Conservation (phyloP, 2,888 invertebrate species). For the Acronicta alni region DNA sequence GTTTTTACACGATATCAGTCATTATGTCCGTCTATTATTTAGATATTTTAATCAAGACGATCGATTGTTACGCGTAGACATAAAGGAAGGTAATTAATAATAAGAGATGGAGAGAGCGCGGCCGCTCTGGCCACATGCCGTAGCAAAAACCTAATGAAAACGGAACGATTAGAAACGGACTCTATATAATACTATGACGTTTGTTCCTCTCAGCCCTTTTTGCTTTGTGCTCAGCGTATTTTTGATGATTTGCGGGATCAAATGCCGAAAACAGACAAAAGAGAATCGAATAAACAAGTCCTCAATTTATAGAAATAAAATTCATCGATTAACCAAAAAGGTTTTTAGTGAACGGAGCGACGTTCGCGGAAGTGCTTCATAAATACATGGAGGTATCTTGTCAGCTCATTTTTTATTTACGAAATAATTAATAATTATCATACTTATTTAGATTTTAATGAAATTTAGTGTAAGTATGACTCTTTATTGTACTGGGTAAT, state of each 20-base stretch:
- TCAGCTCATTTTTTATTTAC: slow-evolving; percentile 35
- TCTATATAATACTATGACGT: slow-evolving; percentile 76
- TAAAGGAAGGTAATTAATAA: slow-evolving; percentile 89
- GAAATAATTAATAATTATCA: slow-evolving; percentile 41
- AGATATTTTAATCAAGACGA: slow-evolving; percentile 88
- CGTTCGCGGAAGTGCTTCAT: slow-evolving; percentile 47
- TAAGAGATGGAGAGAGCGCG: slow-evolving; percentile 75
- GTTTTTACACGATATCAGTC: slow-evolving; percentile 70
- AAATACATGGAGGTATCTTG: slow-evolving; percentile 40
- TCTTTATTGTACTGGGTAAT: too few species aligned
- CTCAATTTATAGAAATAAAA: slow-evolving; percentile 62
- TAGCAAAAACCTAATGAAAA: slow-evolving; percentile 85
- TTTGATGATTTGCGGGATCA: slow-evolving; percentile 78
- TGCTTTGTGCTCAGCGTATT: slow-evolving; percentile 70
- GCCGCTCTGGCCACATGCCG: slow-evolving; percentile 80
- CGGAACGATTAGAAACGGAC: slow-evolving; percentile 85
- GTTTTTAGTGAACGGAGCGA: slow-evolving; percentile 45
- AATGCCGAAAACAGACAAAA: slow-evolving; percentile 61
- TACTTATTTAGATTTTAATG: too few species aligned
- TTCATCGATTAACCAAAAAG: slow-evolving; percentile 47
- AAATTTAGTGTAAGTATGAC: too few species aligned
- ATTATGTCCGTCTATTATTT: slow-evolving; percentile 83
- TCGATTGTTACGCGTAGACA: slow-evolving; percentile 82
- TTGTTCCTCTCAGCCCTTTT: slow-evolving; percentile 80
- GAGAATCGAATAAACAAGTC: slow-evolving; percentile 63